phyloP scores from a whole-genome alignment of 2,797 vertebrate genomes.

The Intellagama lesueurii region DNA sequence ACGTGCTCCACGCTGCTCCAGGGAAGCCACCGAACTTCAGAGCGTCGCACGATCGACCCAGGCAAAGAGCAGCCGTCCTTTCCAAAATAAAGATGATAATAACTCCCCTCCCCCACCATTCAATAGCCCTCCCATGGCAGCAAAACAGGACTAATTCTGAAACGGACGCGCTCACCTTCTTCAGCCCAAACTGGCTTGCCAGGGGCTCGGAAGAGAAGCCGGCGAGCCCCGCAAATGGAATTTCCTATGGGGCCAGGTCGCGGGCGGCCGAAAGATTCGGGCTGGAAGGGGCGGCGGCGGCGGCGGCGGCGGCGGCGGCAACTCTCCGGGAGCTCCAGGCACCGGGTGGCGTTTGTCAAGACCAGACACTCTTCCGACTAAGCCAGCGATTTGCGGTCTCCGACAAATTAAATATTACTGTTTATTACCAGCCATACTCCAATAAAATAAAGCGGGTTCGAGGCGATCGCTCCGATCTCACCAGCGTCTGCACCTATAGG shows the following conservation, averaged over 20 bases:
- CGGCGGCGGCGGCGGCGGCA: not conserved
- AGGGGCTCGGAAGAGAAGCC: slow-evolving; percentile 61
- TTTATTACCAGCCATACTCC: slow-evolving; percentile 82
- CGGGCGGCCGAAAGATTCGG: too few relatives aligned
- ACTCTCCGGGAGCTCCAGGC: slow-evolving; percentile 28
- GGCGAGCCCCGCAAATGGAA: slow-evolving; percentile 66
- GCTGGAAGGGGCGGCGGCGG: not conserved
- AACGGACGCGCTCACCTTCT: slow-evolving; percentile 12
- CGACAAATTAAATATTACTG: slow-evolving; percentile 83
- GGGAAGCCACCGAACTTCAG: not conserved
- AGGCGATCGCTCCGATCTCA: slow-evolving; percentile 80
- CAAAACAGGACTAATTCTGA: too few relatives aligned
- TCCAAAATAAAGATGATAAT: not conserved
- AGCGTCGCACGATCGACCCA: not conserved
- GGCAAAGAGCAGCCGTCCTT: not conserved
- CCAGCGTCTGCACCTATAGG: slow-evolving; percentile 82
- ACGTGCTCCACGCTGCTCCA: not conserved
- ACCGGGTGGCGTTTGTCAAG: slow-evolving; percentile 12
- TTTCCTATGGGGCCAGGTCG: slow-evolving; percentile 62
- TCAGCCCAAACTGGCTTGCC: slow-evolving; percentile 67
- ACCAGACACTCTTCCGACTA: slow-evolving; percentile 66
- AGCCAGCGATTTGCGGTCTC: slow-evolving; percentile 73
- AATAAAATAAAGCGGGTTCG: slow-evolving; percentile 82
- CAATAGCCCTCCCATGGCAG: too few relatives aligned
- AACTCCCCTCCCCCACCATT: not conserved